These are phyloP conservation scores for Lobophora halterata DNA, from an alignment of 2,888 invertebrate genomes.

Conservation along the genomic window DNA sequence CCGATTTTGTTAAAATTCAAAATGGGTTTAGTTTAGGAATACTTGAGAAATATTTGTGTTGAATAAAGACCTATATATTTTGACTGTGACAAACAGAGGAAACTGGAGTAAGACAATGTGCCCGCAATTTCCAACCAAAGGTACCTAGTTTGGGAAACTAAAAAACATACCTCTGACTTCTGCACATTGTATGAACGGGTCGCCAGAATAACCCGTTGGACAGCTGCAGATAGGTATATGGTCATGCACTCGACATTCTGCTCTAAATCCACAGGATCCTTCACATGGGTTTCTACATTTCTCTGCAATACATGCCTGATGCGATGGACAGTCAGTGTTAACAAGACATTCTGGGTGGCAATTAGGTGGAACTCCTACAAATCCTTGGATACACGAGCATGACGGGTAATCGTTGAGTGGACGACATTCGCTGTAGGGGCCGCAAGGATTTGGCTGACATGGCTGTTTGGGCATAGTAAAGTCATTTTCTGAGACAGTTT, in stretches of 20 bases:
- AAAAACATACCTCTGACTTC: slow-evolving; percentile 66
- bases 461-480: slow-evolving; percentile 77
- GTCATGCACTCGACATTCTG: slow-evolving; percentile 89
- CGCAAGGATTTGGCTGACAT: slow-evolving; percentile 90
- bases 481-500: slow-evolving; percentile 37
- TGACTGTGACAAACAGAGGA: too few relatives aligned
- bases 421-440: slow-evolving; percentile 89
- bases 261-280: slow-evolving; percentile 89
- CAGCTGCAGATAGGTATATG: slow-evolving; percentile 92
- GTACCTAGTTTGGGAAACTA: slow-evolving; percentile 2
- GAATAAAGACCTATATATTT: too few relatives aligned
- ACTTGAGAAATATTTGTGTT: too few relatives aligned
- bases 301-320: slow-evolving; percentile 89
- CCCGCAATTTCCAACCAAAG: slow-evolving; percentile 8
- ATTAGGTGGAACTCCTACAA: slow-evolving; percentile 89
- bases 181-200: slow-evolving; percentile 89
- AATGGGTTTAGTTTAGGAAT: too few relatives aligned
- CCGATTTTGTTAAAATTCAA: too few relatives aligned
- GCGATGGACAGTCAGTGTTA: slow-evolving; percentile 89
- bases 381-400: slow-evolving; percentile 88
- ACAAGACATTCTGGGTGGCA: slow-evolving; percentile 92
- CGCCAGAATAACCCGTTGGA: slow-evolving; percentile 86
- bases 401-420: slow-evolving; percentile 85
- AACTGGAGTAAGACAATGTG: too few relatives aligned
- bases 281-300: slow-evolving; percentile 91